Evolutionary conservation across 1,140 invertebrate species (phyloP).

Genomic region (Tetramorium alpestre): DNA sequence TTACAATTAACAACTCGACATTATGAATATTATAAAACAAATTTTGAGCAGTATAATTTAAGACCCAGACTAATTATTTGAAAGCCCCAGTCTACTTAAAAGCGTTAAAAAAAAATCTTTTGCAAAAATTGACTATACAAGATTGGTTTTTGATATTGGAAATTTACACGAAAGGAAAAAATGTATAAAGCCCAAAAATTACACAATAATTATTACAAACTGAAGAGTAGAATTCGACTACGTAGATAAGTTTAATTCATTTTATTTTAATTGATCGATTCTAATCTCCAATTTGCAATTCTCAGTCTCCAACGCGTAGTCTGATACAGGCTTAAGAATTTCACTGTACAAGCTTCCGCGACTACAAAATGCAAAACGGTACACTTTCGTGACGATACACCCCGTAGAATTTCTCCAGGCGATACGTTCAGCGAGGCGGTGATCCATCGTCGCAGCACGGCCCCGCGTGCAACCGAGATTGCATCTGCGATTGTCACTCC

Average conservation of each 20-base stretch:
- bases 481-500: slow-evolving; percentile 69
- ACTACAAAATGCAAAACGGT: background rate
- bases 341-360: background rate
- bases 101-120: background rate
- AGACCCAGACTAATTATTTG: background rate
- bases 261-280: too few species aligned
- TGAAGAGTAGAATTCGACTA: too few species aligned
- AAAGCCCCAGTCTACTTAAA: background rate
- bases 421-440: slow-evolving; percentile 19
- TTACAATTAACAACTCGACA: background rate
- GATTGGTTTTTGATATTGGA: background rate
- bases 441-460: slow-evolving; percentile 35
- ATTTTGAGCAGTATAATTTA: background rate
- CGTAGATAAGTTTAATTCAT: too few species aligned
- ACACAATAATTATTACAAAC: too few species aligned
- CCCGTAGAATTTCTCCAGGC: slow-evolving; percentile 13
- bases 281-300: too few species aligned
- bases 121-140: background rate
- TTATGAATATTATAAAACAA: background rate
- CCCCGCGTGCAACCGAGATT: slow-evolving; percentile 47
- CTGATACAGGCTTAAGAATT: background rate
- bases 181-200: too few species aligned
- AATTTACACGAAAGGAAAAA: background rate
- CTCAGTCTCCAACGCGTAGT: too few species aligned
- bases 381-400: background rate